Conservation (phyloP, 1,140 invertebrate genomes). For the Thereuonema tuberculata region DNA sequence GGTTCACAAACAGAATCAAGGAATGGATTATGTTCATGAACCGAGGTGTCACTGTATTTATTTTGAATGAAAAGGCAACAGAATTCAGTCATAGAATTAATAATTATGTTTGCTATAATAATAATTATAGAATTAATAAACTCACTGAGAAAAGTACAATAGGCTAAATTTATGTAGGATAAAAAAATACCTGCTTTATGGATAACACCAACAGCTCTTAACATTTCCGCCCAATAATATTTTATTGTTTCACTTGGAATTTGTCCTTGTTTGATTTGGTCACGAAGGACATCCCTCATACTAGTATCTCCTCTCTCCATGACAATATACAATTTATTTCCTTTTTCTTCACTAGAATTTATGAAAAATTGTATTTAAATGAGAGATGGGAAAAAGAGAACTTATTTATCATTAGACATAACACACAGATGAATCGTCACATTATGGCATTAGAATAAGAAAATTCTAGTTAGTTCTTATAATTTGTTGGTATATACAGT, state of each 20-base stretch:
- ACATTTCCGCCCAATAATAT: constrained; percentile 89
- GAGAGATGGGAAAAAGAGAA: no score
- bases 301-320: constrained; percentile 90
- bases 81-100: not conserved
- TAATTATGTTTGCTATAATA: not conserved
- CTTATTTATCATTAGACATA: no score
- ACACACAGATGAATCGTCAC: no score
- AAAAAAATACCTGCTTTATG: constrained; percentile 64
- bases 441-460: no score
- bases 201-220: constrained; percentile 77
- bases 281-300: constrained; percentile 57
- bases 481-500: no score
- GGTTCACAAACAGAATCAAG: no score
- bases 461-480: no score
- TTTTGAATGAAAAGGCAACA: no score
- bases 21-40: no score
- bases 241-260: constrained; percentile 51
- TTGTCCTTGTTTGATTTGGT: constrained; percentile 39
- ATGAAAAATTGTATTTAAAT: constrained; percentile 2
- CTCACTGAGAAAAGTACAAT: no score
- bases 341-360: constrained; percentile 36
- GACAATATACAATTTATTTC: constrained; percentile 52
- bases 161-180: no score
- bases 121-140: constrained; percentile 3
- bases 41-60: no score